Conservation (phyloP, 2,113 vertebrate genomes). For the Sialia sialis region DNA sequence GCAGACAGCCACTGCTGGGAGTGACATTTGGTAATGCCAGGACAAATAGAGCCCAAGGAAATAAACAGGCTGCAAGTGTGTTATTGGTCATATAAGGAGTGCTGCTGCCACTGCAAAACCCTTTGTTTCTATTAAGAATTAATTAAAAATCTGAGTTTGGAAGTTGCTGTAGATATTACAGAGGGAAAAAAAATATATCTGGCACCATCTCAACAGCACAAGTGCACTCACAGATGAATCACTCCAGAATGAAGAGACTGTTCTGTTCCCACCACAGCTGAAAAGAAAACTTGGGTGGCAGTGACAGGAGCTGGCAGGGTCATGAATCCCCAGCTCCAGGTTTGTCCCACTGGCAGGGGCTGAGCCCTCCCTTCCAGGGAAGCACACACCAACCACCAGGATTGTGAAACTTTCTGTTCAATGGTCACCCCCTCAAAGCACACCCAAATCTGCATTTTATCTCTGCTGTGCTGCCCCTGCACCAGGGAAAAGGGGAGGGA, state of each 20-base stretch:
- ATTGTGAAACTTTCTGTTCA: neutral
- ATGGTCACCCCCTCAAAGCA: neutral
- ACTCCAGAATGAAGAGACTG: neutral
- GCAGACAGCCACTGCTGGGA: neutral
- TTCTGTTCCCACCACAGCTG: neutral
- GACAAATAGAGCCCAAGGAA: neutral
- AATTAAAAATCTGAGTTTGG: neutral
- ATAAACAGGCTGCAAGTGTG: neutral
- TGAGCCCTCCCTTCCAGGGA: neutral
- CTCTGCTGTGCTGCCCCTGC: neutral
- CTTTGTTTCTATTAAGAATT: neutral
- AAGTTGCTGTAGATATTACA: neutral
- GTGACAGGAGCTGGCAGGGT: neutral
- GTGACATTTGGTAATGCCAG: neutral
- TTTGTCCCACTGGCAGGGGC: neutral
- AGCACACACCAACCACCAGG: neutral
- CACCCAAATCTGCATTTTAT: neutral
- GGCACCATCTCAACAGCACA: neutral
- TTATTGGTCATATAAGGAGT: neutral
- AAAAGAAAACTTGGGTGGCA: neutral
- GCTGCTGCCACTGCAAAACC: neutral
- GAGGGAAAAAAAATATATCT: neutral
- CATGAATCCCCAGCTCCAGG: neutral
- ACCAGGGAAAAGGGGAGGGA: rapidly evolving
- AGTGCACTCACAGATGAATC: rapidly evolving